Base-by-base conservation (phyloP, 2,888 invertebrate genomes). In the Philereme transversata region DNA sequence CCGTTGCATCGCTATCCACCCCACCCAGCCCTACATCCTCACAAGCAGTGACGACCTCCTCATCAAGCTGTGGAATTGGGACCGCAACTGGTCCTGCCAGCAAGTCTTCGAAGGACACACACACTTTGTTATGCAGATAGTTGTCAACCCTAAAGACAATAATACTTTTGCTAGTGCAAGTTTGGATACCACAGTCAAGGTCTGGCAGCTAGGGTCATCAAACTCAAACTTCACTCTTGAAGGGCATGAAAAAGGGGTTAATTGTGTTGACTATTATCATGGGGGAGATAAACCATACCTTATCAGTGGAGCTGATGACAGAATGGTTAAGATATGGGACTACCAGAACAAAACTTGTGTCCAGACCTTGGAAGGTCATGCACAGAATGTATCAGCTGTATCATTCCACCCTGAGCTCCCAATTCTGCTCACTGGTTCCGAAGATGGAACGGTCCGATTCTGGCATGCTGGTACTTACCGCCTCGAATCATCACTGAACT, bases 141-240 rank as follows among this genome's bases (percentile, higher is more conserved):
- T 99, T 0, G 97, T 99, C 78, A 99, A 99, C 89, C 99, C 99
- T 0, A 99, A 99, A 86, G 99, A 99, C 83, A 99, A 99, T 88
- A 99, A 99, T 87, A 99, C 99, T 44, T 99, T 99, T 89, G 99
- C 99, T 9, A 99, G 98, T 76, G 99, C 99, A n/a, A 99, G 99
- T 46, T 93, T 99, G 45, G 99, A 99, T 88, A 95, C 98, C 68
- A 99, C 99, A 0, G 96, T 99, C 34, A 99, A 99, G 94, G 97
- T 99, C 1, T 99, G 99, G 99, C 99, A 99, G 82, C 93, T 99
- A 50, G 99, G 99, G 1, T 99, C 99, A 0, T 96, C 97, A n/a
- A 96, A 96, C 10, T 98, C 99, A 0, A 99, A 99, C 90, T 99
- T 99, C 87, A 99, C 99, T 0, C 90, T 99, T 36, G 99, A 99